Evolutionary conservation across 2,888 invertebrate species (phyloP), one percentile per base, ranked within the genome.

Genomic region (Nemotelus nigrinus): DNA sequence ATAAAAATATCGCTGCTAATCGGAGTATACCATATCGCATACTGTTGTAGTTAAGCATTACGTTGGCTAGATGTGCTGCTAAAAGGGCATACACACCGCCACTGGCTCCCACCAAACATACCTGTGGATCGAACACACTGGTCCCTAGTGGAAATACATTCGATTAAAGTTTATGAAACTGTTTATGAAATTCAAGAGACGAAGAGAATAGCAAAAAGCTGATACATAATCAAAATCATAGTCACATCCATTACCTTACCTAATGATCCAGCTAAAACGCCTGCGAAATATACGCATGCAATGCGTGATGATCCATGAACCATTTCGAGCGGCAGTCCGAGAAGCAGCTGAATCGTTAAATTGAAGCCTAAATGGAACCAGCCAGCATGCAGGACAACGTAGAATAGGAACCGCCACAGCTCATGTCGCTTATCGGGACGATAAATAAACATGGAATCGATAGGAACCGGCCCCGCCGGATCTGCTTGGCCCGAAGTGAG

Each of bases 341-440:
- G 96, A 84, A 96, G 90, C 81, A 98, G 90, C 89, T 98, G 98
- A 76, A 98, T 96, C 82, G 96, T 92, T 84, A 98, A 91, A 89
- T 98, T 98, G 90, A 98, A 97, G 77, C 96, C 92, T 82, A 98
- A 90, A 88, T 98, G 98, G 83, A 98, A 92, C 97, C 97, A 96
- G 83, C 97, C 97, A 64, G 97, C 96, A 87, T 98, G 98, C 84
- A 98, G 92, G 84, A 97, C 94, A 93, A 96, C 96, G 90, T 98
- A 98, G 83, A 96, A 93, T 82, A 97, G 89, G 88, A 97, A 98
- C 86, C 97, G 92, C 97, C 97, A 98, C 82, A 97, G 90, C 88
- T 98, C 96, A 80, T 93, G 90, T 77, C 96, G 90, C 85, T 95
- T 93, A 89, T 97, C 97, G 68, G 97, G 96, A 82, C 96, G 91